Evolutionary conservation across 2,888 invertebrate species (phyloP).

Genomic region (Hoplodrina ambigua): DNA sequence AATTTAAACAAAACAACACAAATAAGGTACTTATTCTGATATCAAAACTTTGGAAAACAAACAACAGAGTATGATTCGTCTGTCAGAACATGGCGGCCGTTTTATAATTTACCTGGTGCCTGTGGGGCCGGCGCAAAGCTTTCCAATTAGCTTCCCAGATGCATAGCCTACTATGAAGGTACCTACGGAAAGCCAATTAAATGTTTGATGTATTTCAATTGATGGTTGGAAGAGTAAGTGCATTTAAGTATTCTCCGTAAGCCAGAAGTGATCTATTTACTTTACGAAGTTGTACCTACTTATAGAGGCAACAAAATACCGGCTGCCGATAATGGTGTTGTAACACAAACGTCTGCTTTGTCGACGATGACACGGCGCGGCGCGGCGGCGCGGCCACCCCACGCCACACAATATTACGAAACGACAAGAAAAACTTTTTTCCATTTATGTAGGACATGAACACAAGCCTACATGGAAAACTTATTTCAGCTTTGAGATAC

Average conservation of each 20-base stretch:
- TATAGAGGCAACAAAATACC: constrained; percentile 57
- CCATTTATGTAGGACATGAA: constrained; percentile 43
- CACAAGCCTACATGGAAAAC: constrained; percentile 45
- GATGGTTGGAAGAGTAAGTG: not conserved
- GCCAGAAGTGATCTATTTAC: constrained; percentile 15
- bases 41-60: constrained; percentile 35
- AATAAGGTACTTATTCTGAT: constrained; percentile 26
- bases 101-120: constrained; percentile 40
- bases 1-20: constrained; percentile 15
- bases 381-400: constrained; percentile 24
- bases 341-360: constrained; percentile 63
- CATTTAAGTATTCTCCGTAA: not conserved
- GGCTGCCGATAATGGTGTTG: constrained; percentile 70
- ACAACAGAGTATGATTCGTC: constrained; percentile 26
- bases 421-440: constrained; percentile 63
- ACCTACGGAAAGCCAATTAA: not conserved
- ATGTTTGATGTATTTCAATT: constrained; percentile 11
- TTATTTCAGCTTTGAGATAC: constrained; percentile 35
- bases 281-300: not conserved
- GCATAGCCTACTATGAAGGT: not conserved
- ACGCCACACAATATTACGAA: constrained; percentile 55
- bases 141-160: constrained; percentile 21
- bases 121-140: constrained; percentile 13
- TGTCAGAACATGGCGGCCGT: constrained; percentile 10
- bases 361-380: constrained; percentile 52